phyloP scores from a whole-genome alignment of 2,797 vertebrate species.

The Sebastolobus alascanus region DNA sequence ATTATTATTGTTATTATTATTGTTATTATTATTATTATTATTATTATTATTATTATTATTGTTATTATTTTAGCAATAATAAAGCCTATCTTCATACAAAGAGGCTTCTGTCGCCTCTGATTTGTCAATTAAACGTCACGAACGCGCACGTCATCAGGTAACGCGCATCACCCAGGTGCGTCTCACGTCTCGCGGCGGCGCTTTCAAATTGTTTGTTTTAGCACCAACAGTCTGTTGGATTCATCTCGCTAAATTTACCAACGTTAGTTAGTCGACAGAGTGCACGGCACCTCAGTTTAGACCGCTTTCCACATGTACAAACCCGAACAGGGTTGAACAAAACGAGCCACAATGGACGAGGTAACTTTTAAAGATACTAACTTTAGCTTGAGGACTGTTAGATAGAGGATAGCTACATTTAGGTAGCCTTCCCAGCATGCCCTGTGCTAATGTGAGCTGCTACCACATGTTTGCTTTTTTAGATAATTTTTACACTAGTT shows the following conservation, averaged over 20 bases:
- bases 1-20: too few relatives aligned
- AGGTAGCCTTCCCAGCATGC: not conserved
- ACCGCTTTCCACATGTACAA: not conserved
- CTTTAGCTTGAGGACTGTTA: not conserved
- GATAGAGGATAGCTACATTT: not conserved
- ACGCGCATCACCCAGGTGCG: constrained; percentile 47
- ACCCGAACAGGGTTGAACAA: constrained; percentile 51
- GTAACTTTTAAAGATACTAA: constrained; percentile 50
- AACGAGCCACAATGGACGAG: constrained; percentile 71
- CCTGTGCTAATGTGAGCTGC: not conserved
- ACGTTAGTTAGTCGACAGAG: too few relatives aligned
- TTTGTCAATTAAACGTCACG: not conserved
- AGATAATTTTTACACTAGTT: too few relatives aligned
- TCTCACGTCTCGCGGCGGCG: constrained; percentile 14
- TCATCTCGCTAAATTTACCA: not conserved
- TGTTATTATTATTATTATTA: not conserved
- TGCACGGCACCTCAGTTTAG: not conserved
- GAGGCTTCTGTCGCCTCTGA: too few relatives aligned
- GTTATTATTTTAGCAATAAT: too few relatives aligned
- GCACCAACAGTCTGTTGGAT: not conserved
- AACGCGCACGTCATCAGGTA: constrained; percentile 22
- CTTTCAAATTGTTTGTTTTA: constrained; percentile 63
- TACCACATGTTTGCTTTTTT: not conserved
- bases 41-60: not conserved
- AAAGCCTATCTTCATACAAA: too few relatives aligned